phyloP scores from a whole-genome alignment of 1,140 invertebrate species.

The Hyposmocoma kahamanoa region DNA sequence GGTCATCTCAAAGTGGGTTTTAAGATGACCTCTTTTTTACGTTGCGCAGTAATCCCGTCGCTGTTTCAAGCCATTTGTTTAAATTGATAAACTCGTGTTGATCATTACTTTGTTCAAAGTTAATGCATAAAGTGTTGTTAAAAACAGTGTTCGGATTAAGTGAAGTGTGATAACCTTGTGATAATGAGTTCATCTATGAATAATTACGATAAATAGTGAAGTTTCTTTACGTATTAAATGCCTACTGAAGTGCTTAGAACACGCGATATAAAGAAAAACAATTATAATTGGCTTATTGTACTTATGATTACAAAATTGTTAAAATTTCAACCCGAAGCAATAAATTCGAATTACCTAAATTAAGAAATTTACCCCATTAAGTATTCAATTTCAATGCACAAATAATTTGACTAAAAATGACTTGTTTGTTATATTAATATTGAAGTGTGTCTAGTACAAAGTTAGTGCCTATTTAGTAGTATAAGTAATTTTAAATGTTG shows the following conservation, averaged over 20 bases:
- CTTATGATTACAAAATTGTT: conserved; percentile 34
- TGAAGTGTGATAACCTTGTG: conserved; percentile 57
- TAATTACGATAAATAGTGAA: conserved; percentile 27
- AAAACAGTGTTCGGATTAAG: neutral
- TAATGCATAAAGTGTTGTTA: neutral
- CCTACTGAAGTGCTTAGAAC: conserved; percentile 59
- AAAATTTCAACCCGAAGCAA: no score
- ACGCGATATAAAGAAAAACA: conserved; percentile 47
- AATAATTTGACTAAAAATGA: no score
- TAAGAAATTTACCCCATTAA: no score
- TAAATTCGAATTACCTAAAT: no score
- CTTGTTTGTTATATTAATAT: no score
- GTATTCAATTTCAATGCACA: no score
- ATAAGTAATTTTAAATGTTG: no score
- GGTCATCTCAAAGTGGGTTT: neutral
- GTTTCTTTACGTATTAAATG: conserved; percentile 37
- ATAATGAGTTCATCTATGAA: conserved; percentile 36
- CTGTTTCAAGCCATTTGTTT: neutral
- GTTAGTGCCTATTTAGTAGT: no score
- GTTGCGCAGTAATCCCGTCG: neutral
- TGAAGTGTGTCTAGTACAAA: no score
- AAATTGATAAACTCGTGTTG: neutral
- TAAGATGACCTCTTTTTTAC: neutral
- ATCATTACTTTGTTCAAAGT: neutral
- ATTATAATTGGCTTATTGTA: conserved; percentile 36